Evolutionary conservation across 2,797 vertebrate genomes (phyloP).

Genomic region (Danio aesculapii): DNA sequence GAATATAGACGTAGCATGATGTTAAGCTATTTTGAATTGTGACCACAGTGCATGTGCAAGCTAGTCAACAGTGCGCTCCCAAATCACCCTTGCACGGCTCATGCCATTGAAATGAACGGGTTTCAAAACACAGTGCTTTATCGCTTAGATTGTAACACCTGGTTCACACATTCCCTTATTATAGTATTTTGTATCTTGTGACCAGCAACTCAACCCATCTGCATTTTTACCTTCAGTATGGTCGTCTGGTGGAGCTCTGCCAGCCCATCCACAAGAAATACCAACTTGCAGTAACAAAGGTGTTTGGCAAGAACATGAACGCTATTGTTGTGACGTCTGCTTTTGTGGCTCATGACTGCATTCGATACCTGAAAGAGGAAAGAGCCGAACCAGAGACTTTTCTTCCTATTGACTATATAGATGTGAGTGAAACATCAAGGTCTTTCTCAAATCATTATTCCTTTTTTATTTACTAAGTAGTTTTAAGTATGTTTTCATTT

Average conservation of each 20-base stretch:
- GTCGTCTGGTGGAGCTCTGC: constrained; percentile 90
- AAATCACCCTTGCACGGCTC: too few relatives aligned
- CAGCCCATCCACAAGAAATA: constrained; percentile 96
- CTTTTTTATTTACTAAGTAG: not conserved
- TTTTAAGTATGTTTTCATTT: not conserved
- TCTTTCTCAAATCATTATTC: not conserved
- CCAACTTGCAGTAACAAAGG: constrained; percentile 92
- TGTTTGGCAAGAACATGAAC: constrained; percentile 88
- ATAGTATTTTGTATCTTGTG: not conserved
- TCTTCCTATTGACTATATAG: constrained; percentile 91
- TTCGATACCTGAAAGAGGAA: constrained; percentile 88
- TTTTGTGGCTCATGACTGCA: constrained; percentile 89
- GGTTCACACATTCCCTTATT: too few relatives aligned
- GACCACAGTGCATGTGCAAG: too few relatives aligned
- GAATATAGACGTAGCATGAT: too few relatives aligned
- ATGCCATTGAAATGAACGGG: too few relatives aligned
- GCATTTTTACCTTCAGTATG: constrained; percentile 78
- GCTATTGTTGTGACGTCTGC: constrained; percentile 90
- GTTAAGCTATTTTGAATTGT: too few relatives aligned
- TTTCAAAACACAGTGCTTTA: not conserved
- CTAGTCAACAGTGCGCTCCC: too few relatives aligned
- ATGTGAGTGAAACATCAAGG: constrained; percentile 78
- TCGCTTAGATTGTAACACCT: too few relatives aligned
- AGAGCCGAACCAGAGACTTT: constrained; percentile 92
- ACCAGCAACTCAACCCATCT: not conserved